Conservation (phyloP, 1,140 invertebrate genomes). For the Amyelois transitella region DNA sequence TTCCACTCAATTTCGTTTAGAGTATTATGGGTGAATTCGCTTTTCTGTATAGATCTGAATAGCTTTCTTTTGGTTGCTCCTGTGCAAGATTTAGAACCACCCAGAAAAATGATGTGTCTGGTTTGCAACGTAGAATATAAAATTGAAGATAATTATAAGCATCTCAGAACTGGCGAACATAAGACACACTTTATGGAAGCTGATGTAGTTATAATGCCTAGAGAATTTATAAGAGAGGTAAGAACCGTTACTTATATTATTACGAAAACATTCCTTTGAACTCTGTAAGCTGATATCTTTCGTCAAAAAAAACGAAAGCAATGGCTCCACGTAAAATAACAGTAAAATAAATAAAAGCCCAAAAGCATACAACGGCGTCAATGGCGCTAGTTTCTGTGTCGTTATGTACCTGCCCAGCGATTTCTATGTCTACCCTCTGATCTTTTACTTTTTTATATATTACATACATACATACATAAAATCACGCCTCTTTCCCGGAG, state of each 20-base stretch:
- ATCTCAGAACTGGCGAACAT: conserved; percentile 26
- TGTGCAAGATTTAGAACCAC: conserved; percentile 7
- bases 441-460: no score
- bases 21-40: conserved; percentile 15
- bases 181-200: conserved; percentile 20
- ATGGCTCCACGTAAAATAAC: no score
- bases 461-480: no score
- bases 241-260: conserved; percentile 5
- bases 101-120: conserved; percentile 28
- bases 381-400: no score
- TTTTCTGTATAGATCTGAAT: conserved; percentile 13
- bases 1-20: neutral
- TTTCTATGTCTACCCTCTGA: no score
- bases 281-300: no score
- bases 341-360: no score
- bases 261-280: no score
- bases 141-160: conserved; percentile 11
- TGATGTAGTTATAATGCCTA: conserved; percentile 14
- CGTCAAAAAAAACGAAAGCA: no score
- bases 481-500: no score
- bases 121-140: conserved; percentile 24
- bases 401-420: no score
- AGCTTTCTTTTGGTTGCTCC: conserved; percentile 23
- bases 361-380: no score
- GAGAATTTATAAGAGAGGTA: conserved; percentile 43